Percentiles rank a stretch among this genome's conserved stretches.
Conservation (phyloP, 2,888 invertebrate genomes). For the Scrobipalpa atriplicella region DNA sequence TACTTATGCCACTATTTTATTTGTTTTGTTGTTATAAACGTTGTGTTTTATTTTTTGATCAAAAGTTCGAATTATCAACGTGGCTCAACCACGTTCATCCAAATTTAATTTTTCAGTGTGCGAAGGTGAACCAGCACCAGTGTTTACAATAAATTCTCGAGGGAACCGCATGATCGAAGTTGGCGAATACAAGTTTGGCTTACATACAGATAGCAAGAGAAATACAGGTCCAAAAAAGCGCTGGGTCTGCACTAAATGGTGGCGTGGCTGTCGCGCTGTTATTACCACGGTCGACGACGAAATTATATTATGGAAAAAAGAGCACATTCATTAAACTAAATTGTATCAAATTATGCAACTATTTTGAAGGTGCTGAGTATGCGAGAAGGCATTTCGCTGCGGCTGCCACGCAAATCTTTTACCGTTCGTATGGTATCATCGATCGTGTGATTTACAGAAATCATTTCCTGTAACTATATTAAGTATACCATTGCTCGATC, state of each 20-base stretch:
- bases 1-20: no score
- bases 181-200: not conserved
- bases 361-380: not conserved
- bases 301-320: conserved; percentile 32
- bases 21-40: no score
- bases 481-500: no score
- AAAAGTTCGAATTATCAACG: no score
- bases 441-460: no score
- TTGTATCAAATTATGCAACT: not conserved
- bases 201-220: conserved; percentile 1
- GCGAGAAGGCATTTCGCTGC: no score
- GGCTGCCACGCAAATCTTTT: no score
- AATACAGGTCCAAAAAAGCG: conserved; percentile 33
- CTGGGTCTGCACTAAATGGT: conserved; percentile 43
- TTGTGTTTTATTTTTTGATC: no score
- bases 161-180: conserved; percentile 3
- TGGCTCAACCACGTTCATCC: no score
- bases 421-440: no score
- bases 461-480: no score
- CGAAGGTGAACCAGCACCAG: not conserved
- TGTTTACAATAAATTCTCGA: not conserved
- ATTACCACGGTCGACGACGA: conserved; percentile 40
- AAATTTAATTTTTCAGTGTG: no score
- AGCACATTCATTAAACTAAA: conserved; percentile 31
- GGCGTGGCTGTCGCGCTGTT: conserved; percentile 40